Evolutionary conservation across 2,113 vertebrate genomes (phyloP).

Genomic region (Otolemur garnettii): DNA sequence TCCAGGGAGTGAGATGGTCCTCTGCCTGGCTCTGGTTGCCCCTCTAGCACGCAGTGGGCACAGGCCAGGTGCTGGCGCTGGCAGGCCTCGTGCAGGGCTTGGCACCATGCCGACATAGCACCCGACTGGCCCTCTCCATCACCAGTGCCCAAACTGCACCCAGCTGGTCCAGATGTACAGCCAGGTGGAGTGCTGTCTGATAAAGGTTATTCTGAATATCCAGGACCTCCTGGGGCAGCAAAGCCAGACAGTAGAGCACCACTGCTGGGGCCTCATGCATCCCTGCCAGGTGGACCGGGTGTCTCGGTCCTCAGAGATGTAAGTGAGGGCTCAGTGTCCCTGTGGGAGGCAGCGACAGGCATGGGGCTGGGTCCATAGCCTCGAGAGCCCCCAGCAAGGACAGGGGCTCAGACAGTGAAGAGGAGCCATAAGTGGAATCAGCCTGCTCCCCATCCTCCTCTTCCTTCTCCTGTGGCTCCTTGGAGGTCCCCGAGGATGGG

Average conservation of each 20-base stretch:
- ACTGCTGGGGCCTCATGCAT: conserved; percentile 92
- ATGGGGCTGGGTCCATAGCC: conserved; percentile 27
- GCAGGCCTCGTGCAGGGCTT: conserved; percentile 95
- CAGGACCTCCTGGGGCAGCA: conserved; percentile 93
- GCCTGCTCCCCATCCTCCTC: conserved; percentile 81
- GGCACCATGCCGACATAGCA: conserved; percentile 94
- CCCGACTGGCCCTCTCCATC: conserved; percentile 89
- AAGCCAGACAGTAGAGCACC: conserved; percentile 91
- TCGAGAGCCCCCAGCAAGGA: conserved; percentile 41
- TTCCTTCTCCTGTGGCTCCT: conserved; percentile 60
- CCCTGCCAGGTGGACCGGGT: conserved; percentile 95
- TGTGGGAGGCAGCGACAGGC: conserved; percentile 23
- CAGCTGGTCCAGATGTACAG: conserved; percentile 93
- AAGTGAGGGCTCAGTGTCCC: conserved; percentile 81
- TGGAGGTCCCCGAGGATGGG: neutral
- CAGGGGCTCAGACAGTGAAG: conserved; percentile 75
- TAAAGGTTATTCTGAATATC: conserved; percentile 98
- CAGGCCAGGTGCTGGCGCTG: conserved; percentile 88
- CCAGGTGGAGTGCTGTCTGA: conserved; percentile 96
- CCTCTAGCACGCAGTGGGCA: conserved; percentile 85
- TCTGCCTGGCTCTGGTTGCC: conserved; percentile 21
- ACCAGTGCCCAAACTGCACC: conserved; percentile 90
- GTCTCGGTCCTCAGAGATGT: conserved; percentile 91
- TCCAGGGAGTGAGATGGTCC: conserved; percentile 76
- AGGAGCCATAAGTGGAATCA: conserved; percentile 87